Conservation (phyloP, 2,888 invertebrate genomes). For the Sclerodermus sp. region DNA sequence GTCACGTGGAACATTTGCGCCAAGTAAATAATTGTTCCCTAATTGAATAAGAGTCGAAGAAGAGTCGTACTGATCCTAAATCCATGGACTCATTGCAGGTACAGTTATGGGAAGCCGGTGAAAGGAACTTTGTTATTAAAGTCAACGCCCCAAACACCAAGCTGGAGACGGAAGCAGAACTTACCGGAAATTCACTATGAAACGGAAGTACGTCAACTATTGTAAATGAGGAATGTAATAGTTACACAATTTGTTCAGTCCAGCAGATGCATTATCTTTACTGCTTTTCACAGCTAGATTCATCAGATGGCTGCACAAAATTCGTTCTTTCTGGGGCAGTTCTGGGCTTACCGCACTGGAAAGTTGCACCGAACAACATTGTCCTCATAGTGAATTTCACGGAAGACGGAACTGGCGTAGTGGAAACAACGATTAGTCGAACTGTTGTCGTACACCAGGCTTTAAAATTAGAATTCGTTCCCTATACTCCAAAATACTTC, state of each 20-base stretch:
- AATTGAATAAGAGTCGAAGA: too few relatives aligned
- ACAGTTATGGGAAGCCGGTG: slow-evolving; percentile 67
- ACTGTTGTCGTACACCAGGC: slow-evolving; percentile 64
- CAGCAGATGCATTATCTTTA: background rate
- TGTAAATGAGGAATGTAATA: background rate
- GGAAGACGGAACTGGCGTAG: slow-evolving; percentile 68
- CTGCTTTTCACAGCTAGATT: slow-evolving; percentile 26
- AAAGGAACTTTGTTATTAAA: slow-evolving; percentile 61
- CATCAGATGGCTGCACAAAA: slow-evolving; percentile 50
- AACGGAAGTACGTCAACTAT: slow-evolving; percentile 35
- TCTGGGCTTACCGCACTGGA: slow-evolving; percentile 49
- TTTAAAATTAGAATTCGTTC: slow-evolving; percentile 63
- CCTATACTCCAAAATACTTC: slow-evolving; percentile 64
- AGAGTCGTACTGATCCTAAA: background rate
- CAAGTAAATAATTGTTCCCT: slow-evolving; percentile 48
- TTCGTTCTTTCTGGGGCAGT: slow-evolving; percentile 50
- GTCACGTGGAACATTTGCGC: slow-evolving; percentile 62
- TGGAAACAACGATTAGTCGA: slow-evolving; percentile 66
- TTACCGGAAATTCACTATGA: slow-evolving; percentile 49
- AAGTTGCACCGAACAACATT: slow-evolving; percentile 49
- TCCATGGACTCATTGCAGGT: slow-evolving; percentile 48
- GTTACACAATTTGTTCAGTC: background rate
- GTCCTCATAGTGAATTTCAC: slow-evolving; percentile 56
- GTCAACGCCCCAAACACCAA: slow-evolving; percentile 48
- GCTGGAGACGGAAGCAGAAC: slow-evolving; percentile 48